phyloP scores from a whole-genome alignment of 2,113 vertebrate species.

The Labrus mixtus region DNA sequence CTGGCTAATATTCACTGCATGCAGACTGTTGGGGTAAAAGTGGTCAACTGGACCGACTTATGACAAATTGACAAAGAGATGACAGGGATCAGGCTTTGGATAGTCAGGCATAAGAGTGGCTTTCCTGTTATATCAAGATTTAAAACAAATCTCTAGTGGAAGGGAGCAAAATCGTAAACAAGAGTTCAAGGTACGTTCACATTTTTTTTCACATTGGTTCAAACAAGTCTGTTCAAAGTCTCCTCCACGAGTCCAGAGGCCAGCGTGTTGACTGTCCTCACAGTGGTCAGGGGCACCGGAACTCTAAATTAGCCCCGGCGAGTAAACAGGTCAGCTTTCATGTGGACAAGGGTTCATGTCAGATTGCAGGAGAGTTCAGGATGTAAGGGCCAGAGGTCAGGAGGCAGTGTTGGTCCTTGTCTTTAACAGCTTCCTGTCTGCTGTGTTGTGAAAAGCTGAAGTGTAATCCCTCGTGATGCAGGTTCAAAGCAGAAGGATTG shows the following conservation, averaged over 20 bases:
- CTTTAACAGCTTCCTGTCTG: constrained; percentile 79
- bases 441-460: constrained; percentile 65
- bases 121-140: background rate
- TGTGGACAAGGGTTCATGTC: constrained; percentile 71
- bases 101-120: background rate
- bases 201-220: constrained; percentile 7
- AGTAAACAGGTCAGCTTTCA: constrained; percentile 77
- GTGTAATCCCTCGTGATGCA: constrained; percentile 66
- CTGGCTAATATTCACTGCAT: constrained; percentile 44
- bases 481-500: constrained; percentile 64
- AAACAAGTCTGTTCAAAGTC: constrained; percentile 43
- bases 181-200: background rate
- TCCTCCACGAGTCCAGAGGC: constrained; percentile 35
- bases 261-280: constrained; percentile 63
- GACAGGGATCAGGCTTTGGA: background rate
- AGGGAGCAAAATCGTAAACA: background rate
- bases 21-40: constrained; percentile 15
- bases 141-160: background rate
- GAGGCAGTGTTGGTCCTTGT: constrained; percentile 68
- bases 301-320: constrained; percentile 72
- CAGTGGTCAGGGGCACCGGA: constrained; percentile 65
- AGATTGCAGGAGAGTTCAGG: constrained; percentile 75
- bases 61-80: background rate
- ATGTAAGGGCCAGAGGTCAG: constrained; percentile 71
- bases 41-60: background rate